A percentile compares a stretch with the other conserved stretches of the same genome.
Conservation (phyloP, 2,113 vertebrate genomes). For the Glaucidium brasilianum region DNA sequence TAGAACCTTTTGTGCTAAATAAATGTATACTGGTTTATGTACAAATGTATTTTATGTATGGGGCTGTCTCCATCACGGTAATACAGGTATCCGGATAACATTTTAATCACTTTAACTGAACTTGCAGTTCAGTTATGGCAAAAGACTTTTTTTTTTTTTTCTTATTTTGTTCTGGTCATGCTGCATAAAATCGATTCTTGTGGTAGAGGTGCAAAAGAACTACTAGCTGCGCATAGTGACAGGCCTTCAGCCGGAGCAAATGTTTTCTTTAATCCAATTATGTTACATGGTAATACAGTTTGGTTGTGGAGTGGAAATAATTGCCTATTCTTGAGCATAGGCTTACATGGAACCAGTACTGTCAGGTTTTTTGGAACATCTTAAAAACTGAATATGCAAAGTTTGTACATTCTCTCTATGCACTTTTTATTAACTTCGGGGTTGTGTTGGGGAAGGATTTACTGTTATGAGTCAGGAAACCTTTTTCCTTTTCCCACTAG, state of each 20-base stretch:
- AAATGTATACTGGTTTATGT: conserved; percentile 25
- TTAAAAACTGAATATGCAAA: not conserved
- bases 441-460: not conserved
- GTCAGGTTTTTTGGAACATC: not conserved
- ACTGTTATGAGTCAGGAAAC: not conserved
- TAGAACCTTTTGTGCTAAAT: conserved; percentile 24
- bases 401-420: not conserved
- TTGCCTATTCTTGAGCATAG: not conserved
- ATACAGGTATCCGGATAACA: not conserved
- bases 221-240: not conserved
- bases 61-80: not conserved
- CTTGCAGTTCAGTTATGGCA: not conserved
- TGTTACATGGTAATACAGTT: not conserved
- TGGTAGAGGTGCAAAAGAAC: not conserved
- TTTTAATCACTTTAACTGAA: not conserved
- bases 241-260: not conserved
- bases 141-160: not conserved
- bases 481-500: not conserved
- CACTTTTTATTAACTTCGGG: not conserved
- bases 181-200: not conserved
- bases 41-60: conserved; percentile 26
- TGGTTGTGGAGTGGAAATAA: not conserved
- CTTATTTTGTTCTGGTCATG: not conserved
- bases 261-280: not conserved
- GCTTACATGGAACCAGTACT: not conserved